Conservation (phyloP, 2,113 vertebrate species). For the Tachysurus fulvidraco region DNA sequence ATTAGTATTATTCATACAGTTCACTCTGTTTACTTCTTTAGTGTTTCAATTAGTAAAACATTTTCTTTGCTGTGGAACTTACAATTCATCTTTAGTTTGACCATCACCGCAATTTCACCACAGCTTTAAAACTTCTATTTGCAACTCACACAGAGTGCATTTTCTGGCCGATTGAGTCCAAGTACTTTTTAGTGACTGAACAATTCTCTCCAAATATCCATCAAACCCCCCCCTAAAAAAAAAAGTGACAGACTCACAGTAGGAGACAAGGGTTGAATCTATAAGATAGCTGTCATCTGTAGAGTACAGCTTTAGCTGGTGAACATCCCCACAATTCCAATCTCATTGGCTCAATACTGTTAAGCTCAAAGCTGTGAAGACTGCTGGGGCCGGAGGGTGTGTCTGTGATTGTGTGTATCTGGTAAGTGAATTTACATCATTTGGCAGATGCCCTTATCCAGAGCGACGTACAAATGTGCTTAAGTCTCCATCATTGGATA, state of each 20-base stretch:
- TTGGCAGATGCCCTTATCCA: too few species aligned
- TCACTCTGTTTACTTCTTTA: neutral
- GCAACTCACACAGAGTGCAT: neutral
- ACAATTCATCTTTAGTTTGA: neutral
- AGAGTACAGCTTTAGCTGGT: neutral
- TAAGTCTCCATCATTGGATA: too few species aligned
- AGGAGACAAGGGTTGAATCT: slow-evolving; percentile 11
- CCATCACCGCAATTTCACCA: neutral
- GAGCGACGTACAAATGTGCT: too few species aligned
- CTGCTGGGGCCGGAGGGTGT: neutral
- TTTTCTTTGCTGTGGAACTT: neutral
- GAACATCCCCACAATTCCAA: neutral
- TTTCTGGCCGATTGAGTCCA: neutral
- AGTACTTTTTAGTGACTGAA: neutral
- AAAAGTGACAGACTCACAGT: neutral
- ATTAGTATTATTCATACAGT: neutral
- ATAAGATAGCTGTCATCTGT: slow-evolving; percentile 13
- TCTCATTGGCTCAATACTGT: slow-evolving; percentile 3
- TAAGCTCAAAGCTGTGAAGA: neutral
- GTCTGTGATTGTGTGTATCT: neutral
- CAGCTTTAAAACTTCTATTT: neutral
- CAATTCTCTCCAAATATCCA: neutral
- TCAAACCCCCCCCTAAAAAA: too few species aligned
- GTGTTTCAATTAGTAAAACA: neutral
- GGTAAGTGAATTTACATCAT: neutral